These are phyloP conservation scores for Montipora efflorescens DNA, from an alignment of 64 coral and sea anemone genomes.

Conservation along the genomic window DNA sequence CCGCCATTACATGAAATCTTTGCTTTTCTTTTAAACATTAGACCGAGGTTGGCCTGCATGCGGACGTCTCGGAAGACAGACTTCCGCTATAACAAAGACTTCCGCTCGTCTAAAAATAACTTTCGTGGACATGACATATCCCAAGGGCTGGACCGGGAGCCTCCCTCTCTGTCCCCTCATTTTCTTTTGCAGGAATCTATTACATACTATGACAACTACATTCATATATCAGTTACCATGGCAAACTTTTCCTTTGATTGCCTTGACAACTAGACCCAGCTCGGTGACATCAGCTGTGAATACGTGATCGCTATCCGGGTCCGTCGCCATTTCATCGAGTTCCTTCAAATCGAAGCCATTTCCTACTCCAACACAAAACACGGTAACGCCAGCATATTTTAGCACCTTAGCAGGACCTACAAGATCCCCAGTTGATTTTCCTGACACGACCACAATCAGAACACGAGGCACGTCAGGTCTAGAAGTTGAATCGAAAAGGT, in stretches of 20 bases:
- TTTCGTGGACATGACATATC: too few species aligned
- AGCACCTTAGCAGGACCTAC: conserved; percentile 53
- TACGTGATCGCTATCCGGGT: conserved; percentile 65
- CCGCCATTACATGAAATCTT: too few species aligned
- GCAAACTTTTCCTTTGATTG: conserved; percentile 67
- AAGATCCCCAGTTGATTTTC: conserved; percentile 21
- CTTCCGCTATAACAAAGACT: too few species aligned
- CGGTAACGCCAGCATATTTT: conserved; percentile 63
- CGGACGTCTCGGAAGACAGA: too few species aligned
- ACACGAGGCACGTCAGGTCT: conserved; percentile 26
- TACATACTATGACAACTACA: not conserved
- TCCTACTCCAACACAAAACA: conserved; percentile 82
- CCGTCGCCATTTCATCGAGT: conserved; percentile 68
- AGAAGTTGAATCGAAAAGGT: conserved; percentile 14
- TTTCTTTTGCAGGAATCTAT: too few species aligned
- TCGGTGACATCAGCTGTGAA: conserved; percentile 55
- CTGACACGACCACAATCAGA: not conserved
- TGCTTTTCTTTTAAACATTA: too few species aligned
- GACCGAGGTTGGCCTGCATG: too few species aligned
- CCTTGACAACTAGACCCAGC: conserved; percentile 15
- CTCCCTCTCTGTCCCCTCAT: too few species aligned
- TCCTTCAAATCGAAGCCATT: conserved; percentile 17
- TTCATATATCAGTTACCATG: conserved; percentile 1
- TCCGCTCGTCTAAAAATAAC: too few species aligned
- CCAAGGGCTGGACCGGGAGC: too few species aligned